Evolutionary conservation across 2,888 invertebrate genomes (phyloP).

Genomic region (Nomada ruficornis): DNA sequence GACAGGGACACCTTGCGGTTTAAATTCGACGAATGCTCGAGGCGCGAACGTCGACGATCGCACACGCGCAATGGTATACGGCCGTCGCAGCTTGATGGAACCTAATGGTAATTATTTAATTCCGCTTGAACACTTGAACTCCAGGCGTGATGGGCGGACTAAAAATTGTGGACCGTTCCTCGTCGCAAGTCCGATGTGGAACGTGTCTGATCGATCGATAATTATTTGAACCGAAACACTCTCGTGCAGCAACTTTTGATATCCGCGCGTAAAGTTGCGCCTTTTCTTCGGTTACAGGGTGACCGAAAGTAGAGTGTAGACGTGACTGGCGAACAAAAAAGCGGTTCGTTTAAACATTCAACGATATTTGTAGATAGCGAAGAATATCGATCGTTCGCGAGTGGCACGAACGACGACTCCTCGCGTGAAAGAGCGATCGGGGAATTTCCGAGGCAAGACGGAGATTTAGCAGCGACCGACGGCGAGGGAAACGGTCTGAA

Average conservation of each 20-base stretch:
- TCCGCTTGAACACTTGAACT: not conserved
- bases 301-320: too few relatives aligned
- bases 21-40: not conserved
- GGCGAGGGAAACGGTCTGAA: not conserved
- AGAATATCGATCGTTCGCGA: not conserved
- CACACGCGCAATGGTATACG: not conserved
- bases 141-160: not conserved
- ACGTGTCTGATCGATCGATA: too few relatives aligned
- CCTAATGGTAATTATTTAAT: not conserved
- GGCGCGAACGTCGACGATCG: too few relatives aligned
- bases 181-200: too few relatives aligned
- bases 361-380: constrained; percentile 21
- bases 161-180: too few relatives aligned
- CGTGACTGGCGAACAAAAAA: too few relatives aligned
- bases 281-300: too few relatives aligned
- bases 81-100: not conserved
- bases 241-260: too few relatives aligned
- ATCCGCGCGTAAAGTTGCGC: too few relatives aligned
- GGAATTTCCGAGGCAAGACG: not conserved
- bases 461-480: not conserved
- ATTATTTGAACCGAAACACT: too few relatives aligned
- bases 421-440: not conserved
- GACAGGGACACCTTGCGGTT: not conserved
- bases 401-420: not conserved
- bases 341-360: not conserved